Conservation (phyloP, 2,113 vertebrate genomes). For the Ochotona princeps region DNA sequence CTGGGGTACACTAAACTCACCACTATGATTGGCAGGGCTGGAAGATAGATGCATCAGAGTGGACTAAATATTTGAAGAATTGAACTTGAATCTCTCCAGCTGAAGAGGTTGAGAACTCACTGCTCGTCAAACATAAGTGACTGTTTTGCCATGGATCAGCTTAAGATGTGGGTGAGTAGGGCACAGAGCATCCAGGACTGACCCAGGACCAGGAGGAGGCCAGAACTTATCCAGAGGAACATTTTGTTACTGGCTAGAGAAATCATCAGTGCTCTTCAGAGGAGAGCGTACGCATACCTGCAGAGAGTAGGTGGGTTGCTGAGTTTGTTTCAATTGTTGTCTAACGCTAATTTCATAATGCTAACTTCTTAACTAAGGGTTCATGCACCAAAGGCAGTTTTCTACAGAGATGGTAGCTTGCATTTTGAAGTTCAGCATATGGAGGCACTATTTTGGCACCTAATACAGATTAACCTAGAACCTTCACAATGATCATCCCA, state of each 20-base stretch:
- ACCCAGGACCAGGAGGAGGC: background rate
- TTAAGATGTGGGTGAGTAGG: background rate
- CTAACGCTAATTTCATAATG: background rate
- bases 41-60: background rate
- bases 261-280: background rate
- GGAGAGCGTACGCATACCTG: background rate
- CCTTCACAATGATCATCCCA: background rate
- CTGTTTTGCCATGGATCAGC: background rate
- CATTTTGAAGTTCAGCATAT: background rate
- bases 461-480: constrained; percentile 11
- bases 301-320: background rate
- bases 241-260: constrained; percentile 1
- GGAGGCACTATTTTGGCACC: background rate
- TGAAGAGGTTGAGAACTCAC: background rate
- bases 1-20: background rate
- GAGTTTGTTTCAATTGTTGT: constrained; percentile 31
- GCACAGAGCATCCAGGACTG: background rate
- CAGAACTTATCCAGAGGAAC: background rate
- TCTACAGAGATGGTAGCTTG: background rate
- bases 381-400: background rate
- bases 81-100: constrained; percentile 5
- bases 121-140: constrained; percentile 11
- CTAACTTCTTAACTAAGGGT: background rate
- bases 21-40: background rate
- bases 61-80: constrained; percentile 40